A percentile compares a stretch with the other conserved stretches of the same genome.
Conservation (phyloP, 2,797 vertebrate genomes). For the Tenualosa thibaudeaui region DNA sequence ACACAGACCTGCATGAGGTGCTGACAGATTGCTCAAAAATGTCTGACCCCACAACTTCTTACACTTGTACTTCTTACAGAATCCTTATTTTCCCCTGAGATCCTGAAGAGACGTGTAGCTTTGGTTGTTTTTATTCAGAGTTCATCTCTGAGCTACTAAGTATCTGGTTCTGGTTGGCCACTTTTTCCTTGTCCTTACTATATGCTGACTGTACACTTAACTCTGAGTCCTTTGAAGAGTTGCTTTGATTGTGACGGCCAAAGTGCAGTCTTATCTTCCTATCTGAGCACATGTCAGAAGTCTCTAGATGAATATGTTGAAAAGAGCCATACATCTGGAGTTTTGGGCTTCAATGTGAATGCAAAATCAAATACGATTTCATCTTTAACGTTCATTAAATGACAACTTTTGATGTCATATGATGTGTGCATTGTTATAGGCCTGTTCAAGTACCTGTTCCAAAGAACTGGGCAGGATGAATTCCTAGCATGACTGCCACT, state of each 20-base stretch:
- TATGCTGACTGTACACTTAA: neutral
- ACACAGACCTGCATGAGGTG: neutral
- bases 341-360: neutral
- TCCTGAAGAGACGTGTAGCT: neutral
- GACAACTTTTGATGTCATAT: too few species aligned
- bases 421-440: too few species aligned
- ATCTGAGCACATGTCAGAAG: too few species aligned
- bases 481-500: too few species aligned
- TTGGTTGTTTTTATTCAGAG: neutral
- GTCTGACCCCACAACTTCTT: neutral
- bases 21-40: neutral
- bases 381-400: neutral
- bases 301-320: neutral
- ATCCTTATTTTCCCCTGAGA: too few species aligned
- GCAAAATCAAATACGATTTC: too few species aligned
- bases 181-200: neutral
- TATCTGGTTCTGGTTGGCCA: neutral
- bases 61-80: too few species aligned
- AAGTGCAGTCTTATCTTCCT: too few species aligned
- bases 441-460: too few species aligned
- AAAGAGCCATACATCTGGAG: neutral
- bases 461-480: too few species aligned
- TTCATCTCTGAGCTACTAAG: neutral
- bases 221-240: neutral
- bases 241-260: neutral